These are phyloP conservation scores for Carcina quercana DNA, from an alignment of 2,888 invertebrate genomes.

Conservation along the genomic window DNA sequence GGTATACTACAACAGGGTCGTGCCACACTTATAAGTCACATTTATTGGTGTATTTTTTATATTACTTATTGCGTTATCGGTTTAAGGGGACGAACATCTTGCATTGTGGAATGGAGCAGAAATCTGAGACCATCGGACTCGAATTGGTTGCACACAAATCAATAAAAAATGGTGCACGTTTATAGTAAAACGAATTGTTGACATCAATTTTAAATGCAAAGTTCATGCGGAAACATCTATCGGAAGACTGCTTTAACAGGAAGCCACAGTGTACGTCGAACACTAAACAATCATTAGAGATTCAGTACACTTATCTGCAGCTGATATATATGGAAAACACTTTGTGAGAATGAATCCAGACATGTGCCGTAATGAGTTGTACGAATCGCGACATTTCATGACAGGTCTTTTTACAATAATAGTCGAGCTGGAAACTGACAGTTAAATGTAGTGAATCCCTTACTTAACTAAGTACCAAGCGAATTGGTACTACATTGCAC, in stretches of 20 bases:
- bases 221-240: conserved; percentile 65
- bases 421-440: too few relatives aligned
- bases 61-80: conserved; percentile 32
- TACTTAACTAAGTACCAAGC: conserved; percentile 65
- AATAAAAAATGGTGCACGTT: conserved; percentile 23
- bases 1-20: conserved; percentile 41
- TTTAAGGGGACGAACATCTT: conserved; percentile 42
- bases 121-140: not conserved
- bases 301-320: too few relatives aligned
- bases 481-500: conserved; percentile 58
- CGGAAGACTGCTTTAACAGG: conserved; percentile 72
- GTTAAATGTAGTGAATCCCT: too few relatives aligned
- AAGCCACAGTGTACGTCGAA: conserved; percentile 67
- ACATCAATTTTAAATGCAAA: conserved; percentile 64
- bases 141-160: too few relatives aligned
- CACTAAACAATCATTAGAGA: conserved; percentile 58
- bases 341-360: too few relatives aligned
- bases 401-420: too few relatives aligned
- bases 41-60: conserved; percentile 27
- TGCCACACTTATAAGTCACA: conserved; percentile 44
- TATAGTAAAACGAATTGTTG: conserved; percentile 29
- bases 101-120: conserved; percentile 41
- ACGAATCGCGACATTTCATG: too few relatives aligned
- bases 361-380: too few relatives aligned
- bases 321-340: too few relatives aligned